Percentiles rank a stretch among this genome's conserved stretches.
phyloP scores from a whole-genome alignment of 2,113 vertebrate genomes.

The Eonycteris spelaea region DNA sequence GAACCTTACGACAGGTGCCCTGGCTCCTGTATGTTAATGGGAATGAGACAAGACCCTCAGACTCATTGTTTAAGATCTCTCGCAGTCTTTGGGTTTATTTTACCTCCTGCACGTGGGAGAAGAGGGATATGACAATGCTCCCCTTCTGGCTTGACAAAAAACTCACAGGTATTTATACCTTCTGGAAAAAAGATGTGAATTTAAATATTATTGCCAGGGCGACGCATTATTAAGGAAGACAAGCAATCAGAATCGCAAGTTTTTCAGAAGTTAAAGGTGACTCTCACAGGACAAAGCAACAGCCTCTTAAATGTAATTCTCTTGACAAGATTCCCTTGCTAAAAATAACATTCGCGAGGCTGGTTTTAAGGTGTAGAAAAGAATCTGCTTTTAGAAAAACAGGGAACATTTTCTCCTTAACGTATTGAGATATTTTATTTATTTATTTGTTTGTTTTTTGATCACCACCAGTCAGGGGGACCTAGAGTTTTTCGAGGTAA shows the following conservation, averaged over 20 bases:
- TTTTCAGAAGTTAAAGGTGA: conserved; percentile 42
- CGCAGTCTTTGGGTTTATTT: background rate
- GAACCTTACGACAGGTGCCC: background rate
- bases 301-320: background rate
- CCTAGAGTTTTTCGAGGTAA: background rate
- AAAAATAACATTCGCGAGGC: background rate
- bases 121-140: background rate
- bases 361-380: background rate
- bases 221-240: conserved; percentile 50
- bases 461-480: background rate
- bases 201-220: conserved; percentile 59
- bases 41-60: background rate
- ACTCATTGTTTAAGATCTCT: background rate
- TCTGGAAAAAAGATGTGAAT: conserved; percentile 31
- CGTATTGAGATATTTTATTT: background rate
- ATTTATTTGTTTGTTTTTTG: background rate
- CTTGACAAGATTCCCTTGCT: conserved; percentile 29
- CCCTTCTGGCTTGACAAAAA: conserved; percentile 23
- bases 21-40: background rate
- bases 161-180: conserved; percentile 43
- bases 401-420: background rate
- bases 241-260: conserved; percentile 5
- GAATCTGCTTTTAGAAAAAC: background rate
- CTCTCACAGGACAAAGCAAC: conserved; percentile 22
- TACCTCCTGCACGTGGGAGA: background rate